A percentile compares a stretch with the other conserved stretches of the same genome.
Evolutionary conservation across 1,140 invertebrate species (phyloP).

Genomic region (Drosophila quadrilineata): DNA sequence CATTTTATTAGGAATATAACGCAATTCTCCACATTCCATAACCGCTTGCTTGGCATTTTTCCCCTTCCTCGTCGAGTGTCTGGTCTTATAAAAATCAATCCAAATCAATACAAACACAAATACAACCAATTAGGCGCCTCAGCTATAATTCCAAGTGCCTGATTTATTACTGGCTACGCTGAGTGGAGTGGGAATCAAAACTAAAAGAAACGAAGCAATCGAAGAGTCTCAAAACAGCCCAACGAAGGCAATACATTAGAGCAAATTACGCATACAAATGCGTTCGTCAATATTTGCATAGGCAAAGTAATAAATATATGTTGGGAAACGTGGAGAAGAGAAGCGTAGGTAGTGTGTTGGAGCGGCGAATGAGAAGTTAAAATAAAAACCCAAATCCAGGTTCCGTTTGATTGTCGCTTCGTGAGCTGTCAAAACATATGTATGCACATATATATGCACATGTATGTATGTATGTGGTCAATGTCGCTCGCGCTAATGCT

Average conservation of each 20-base stretch:
- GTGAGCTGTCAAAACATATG: conserved; percentile 22
- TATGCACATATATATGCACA: conserved; percentile 18
- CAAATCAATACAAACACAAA: conserved; percentile 50
- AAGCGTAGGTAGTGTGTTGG: background rate
- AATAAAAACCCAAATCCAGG: conserved; percentile 6
- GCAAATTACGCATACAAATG: conserved; percentile 65
- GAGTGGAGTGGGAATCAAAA: background rate
- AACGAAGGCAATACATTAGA: conserved; percentile 66
- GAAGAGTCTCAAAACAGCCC: too few relatives aligned
- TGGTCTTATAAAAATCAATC: conserved; percentile 22
- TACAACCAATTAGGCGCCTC: conserved; percentile 53
- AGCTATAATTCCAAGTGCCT: conserved; percentile 26
- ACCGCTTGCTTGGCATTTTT: too few relatives aligned
- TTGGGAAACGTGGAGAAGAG: background rate
- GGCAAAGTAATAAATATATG: too few relatives aligned
- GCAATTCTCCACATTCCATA: too few relatives aligned
- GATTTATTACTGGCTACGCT: conserved; percentile 47
- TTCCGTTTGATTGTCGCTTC: background rate
- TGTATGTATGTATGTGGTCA: background rate
- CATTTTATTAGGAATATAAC: too few relatives aligned
- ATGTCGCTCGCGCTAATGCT: background rate
- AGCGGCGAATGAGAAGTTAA: background rate
- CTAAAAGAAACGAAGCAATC: too few relatives aligned
- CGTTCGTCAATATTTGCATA: conserved; percentile 64
- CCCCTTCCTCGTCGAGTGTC: background rate